A percentile compares a stretch with the other conserved stretches of the same genome.
Evolutionary conservation across 2,113 vertebrate species (phyloP).

Genomic region (Apteryx mantelli): DNA sequence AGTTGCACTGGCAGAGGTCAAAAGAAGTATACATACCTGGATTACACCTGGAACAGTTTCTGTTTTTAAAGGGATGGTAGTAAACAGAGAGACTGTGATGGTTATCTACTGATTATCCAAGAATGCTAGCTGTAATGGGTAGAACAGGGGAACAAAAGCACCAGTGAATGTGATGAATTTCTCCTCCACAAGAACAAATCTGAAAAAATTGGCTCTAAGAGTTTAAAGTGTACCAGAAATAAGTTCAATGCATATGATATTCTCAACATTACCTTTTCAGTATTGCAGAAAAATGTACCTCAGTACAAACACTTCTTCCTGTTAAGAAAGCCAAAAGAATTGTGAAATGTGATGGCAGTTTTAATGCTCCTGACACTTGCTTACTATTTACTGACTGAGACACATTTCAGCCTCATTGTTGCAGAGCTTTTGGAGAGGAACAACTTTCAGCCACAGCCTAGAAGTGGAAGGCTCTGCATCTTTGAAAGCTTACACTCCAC

Average conservation of each 20-base stretch:
- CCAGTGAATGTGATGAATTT: neutral
- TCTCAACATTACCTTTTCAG: neutral
- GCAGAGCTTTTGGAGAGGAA: neutral
- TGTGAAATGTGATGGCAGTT: neutral
- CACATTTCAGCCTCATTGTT: neutral
- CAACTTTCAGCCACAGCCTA: neutral
- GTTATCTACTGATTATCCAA: neutral
- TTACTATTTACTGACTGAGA: neutral
- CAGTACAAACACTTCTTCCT: neutral
- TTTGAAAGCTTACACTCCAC: neutral
- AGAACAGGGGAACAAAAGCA: neutral
- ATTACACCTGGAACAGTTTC: neutral
- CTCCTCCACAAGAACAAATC: neutral
- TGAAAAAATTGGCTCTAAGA: neutral
- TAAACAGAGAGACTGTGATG: neutral
- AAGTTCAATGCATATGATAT: neutral
- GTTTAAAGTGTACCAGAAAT: neutral
- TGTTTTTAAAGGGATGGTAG: neutral
- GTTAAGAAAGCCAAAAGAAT: neutral
- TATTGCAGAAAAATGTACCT: neutral
- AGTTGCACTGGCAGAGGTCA: neutral
- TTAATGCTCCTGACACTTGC: neutral
- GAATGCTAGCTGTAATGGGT: neutral
- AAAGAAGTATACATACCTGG: neutral
- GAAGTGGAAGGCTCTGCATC: neutral